Evolutionary conservation across 2,797 vertebrate genomes (phyloP).

Genomic region (Eremophila alpestris): DNA sequence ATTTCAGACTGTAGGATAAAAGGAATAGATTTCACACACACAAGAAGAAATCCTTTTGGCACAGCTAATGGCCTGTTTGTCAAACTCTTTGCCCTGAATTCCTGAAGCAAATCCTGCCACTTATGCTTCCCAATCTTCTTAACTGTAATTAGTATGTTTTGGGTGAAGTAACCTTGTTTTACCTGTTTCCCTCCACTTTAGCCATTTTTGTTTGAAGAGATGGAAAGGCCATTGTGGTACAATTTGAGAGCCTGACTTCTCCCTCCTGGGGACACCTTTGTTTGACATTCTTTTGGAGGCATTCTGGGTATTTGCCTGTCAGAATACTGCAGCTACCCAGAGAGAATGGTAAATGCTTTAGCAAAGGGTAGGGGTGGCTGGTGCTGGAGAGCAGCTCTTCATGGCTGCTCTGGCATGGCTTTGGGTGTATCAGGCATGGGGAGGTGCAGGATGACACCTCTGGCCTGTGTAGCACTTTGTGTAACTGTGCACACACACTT

Average conservation of each 20-base stretch:
- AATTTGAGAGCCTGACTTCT: not conserved
- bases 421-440: not conserved
- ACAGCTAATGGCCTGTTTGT: not conserved
- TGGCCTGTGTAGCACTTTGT: not conserved
- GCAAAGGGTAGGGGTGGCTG: not conserved
- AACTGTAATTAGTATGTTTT: not conserved
- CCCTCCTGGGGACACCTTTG: not conserved
- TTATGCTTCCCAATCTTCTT: not conserved
- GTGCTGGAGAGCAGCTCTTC: not conserved
- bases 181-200: not conserved
- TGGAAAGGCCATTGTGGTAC: not conserved
- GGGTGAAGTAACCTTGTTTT: not conserved
- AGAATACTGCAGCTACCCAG: not conserved
- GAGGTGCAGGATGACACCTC: not conserved
- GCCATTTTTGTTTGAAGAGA: not conserved
- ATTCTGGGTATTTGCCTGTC: not conserved
- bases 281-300: not conserved
- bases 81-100: not conserved
- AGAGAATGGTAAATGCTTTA: not conserved
- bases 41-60: not conserved
- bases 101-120: not conserved
- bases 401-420: not conserved
- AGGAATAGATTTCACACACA: not conserved
- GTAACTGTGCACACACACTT: not conserved
- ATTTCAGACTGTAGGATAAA: not conserved